phyloP scores from a whole-genome alignment of 2,113 vertebrate genomes.

The Tursiops truncatus region DNA sequence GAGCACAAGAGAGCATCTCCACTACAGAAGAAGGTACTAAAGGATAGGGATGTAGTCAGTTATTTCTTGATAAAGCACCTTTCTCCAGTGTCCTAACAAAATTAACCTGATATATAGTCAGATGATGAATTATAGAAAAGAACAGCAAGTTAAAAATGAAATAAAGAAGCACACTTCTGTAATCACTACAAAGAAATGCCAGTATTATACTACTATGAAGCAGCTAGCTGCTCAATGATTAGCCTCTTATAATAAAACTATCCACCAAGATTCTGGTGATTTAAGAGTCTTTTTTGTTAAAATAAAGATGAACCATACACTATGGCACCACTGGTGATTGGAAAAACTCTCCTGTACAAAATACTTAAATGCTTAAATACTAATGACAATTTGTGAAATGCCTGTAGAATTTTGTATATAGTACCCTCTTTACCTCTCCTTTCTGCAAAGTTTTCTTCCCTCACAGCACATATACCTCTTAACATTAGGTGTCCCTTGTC shows the following conservation, averaged over 20 bases:
- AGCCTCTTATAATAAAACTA: not conserved
- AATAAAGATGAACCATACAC: not conserved
- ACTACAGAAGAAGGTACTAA: not conserved
- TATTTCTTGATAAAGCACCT: conserved; percentile 26
- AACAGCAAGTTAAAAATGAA: conserved; percentile 23
- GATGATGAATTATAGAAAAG: not conserved
- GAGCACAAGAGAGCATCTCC: not conserved
- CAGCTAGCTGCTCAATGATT: not conserved
- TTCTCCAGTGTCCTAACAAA: not conserved
- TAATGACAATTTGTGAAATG: not conserved
- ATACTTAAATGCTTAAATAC: not conserved
- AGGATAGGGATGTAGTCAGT: not conserved
- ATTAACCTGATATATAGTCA: not conserved
- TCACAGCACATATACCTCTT: not conserved
- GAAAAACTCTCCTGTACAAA: not conserved
- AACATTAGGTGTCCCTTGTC: not conserved
- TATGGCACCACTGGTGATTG: not conserved
- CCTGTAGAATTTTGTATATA: not conserved
- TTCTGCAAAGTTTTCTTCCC: not conserved
- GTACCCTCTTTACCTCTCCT: not conserved
- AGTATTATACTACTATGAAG: not conserved
- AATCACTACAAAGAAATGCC: not conserved
- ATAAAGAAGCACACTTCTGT: not conserved
- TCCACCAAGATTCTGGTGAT: not conserved
- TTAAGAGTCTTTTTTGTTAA: not conserved